A percentile compares a stretch with the other conserved stretches of the same genome.
Conservation (phyloP, 92 coral and sea anemone genomes). For the Chrysogorgia sp. region DNA sequence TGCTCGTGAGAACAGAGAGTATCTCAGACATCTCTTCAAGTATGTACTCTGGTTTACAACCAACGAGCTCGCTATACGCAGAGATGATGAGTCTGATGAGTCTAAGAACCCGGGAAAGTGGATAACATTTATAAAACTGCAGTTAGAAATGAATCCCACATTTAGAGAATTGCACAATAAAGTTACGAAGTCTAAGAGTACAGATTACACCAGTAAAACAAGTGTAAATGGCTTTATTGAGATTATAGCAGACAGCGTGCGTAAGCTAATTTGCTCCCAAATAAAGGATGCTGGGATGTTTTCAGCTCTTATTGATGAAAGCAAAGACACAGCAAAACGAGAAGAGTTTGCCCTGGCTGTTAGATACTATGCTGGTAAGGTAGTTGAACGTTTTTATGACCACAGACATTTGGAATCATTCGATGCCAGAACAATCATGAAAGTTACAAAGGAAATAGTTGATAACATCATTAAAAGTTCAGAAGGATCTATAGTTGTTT, state of each 20-base stretch:
- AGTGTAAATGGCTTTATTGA: slow-evolving; percentile 34
- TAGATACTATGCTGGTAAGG: slow-evolving; percentile 1
- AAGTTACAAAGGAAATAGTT: slow-evolving; percentile 2
- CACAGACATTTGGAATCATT: slow-evolving; percentile 3
- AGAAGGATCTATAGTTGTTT: slow-evolving; percentile 22
- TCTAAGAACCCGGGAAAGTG: slow-evolving; percentile 37
- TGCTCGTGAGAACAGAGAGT: slow-evolving; percentile 17
- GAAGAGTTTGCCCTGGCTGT: slow-evolving; percentile 10
- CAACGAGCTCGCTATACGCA: slow-evolving; percentile 10
- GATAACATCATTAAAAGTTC: slow-evolving; percentile 2
- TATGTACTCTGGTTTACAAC: slow-evolving; percentile 34
- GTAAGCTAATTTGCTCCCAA: slow-evolving; percentile 30
- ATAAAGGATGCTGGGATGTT: slow-evolving; percentile 11
- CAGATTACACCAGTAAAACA: slow-evolving; percentile 39
- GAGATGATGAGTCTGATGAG: slow-evolving; percentile 18
- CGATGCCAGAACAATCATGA: slow-evolving; percentile 8
- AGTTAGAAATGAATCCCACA: slow-evolving; percentile 7
- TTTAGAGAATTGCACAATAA: slow-evolving; percentile 13
- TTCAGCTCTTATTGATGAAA: no score
- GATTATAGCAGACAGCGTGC: slow-evolving; percentile 4
- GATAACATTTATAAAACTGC: slow-evolving; percentile 25
- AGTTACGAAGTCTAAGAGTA: slow-evolving; percentile 29
- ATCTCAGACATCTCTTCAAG: no score
- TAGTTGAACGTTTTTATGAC: slow-evolving; percentile 29
- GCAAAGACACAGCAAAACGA: slow-evolving; percentile 15